Evolutionary conservation across 2,797 vertebrate genomes (phyloP).

Genomic region (Zenarchopterus dispar): DNA sequence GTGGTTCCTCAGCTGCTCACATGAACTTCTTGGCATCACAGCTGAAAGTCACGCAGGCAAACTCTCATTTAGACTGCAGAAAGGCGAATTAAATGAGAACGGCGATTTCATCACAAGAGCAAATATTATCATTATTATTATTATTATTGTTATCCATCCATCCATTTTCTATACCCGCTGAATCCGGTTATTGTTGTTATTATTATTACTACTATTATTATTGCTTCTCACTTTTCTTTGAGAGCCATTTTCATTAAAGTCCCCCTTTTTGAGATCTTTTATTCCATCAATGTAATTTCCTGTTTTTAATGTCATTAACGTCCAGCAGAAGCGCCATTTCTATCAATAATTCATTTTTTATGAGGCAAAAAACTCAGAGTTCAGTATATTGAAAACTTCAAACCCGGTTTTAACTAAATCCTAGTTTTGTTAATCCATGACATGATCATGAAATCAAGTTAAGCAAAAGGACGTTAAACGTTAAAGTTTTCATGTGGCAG

Average conservation of each 20-base stretch:
- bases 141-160: no score
- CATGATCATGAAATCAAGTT: no score
- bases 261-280: not conserved
- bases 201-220: not conserved
- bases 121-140: not conserved
- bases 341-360: not conserved
- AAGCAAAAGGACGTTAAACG: no score
- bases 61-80: conserved; percentile 3
- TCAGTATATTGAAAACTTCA: no score
- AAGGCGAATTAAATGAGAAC: conserved; percentile 4
- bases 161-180: no score
- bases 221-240: not conserved
- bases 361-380: no score
- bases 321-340: not conserved
- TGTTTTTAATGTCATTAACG: not conserved
- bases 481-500: no score
- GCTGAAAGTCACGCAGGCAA: conserved; percentile 10
- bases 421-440: no score
- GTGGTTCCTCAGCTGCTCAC: conserved; percentile 66
- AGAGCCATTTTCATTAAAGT: not conserved
- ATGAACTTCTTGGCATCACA: conserved; percentile 34
- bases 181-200: no score
- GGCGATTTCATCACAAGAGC: not conserved
- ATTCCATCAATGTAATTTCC: not conserved
- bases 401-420: no score